Conservation (phyloP, 2,888 invertebrate species). For the Phortica magna region DNA sequence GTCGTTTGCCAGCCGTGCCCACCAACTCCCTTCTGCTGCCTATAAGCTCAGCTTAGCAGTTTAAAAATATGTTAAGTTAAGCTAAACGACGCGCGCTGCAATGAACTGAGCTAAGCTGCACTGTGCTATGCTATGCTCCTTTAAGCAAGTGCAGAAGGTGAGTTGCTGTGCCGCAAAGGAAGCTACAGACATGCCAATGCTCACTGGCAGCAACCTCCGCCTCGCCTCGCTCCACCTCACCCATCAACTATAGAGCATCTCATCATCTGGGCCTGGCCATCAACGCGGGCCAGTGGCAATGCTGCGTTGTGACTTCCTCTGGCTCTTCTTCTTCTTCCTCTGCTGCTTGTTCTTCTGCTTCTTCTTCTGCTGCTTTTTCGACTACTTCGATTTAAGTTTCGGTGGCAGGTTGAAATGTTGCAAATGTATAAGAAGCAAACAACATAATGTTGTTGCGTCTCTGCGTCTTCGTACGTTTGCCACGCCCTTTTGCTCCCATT, state of each 20-base stretch:
- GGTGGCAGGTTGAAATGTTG: slow-evolving; percentile 73
- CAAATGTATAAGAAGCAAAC: slow-evolving; percentile 27
- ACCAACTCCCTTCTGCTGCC: slow-evolving; percentile 6
- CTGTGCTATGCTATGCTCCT: neutral
- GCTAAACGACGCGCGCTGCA: slow-evolving; percentile 63
- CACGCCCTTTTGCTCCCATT: slow-evolving; percentile 38
- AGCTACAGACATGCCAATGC: neutral
- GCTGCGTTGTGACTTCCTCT: neutral
- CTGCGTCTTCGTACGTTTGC: slow-evolving; percentile 6
- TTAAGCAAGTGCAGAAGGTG: neutral
- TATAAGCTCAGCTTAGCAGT: slow-evolving; percentile 33
- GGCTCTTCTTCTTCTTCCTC: neutral
- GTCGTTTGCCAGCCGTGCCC: slow-evolving; percentile 43
- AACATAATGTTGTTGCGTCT: slow-evolving; percentile 15
- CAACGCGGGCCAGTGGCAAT: neutral
- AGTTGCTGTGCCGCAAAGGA: neutral
- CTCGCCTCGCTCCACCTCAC: neutral
- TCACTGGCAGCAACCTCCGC: neutral
- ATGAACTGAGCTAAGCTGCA: slow-evolving; percentile 5
- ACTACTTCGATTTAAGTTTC: slow-evolving; percentile 24
- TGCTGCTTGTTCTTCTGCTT: neutral
- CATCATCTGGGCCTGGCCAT: too few species aligned
- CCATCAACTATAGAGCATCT: neutral
- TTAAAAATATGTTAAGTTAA: slow-evolving; percentile 69
- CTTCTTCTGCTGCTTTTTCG: neutral